Percentiles rank a stretch among this genome's conserved stretches.
phyloP scores from a whole-genome alignment of 1,140 invertebrate species.

The Latrodectus geometricus region DNA sequence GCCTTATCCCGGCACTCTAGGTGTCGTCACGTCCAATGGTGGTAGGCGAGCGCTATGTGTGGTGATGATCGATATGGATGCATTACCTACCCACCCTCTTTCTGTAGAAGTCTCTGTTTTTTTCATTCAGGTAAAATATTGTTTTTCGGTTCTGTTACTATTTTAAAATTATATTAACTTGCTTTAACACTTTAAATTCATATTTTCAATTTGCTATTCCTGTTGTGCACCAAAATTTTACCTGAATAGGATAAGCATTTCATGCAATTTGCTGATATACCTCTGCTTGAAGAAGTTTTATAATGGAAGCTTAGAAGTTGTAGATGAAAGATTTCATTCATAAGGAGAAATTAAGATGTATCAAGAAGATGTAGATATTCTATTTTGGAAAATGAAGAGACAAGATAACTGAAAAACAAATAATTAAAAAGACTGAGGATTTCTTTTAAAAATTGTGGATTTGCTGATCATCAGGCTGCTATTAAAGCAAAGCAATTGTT shows the following conservation, averaged over 20 bases:
- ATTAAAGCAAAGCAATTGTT: too few species aligned
- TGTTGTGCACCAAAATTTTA: not conserved
- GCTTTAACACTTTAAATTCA: not conserved
- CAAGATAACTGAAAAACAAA: too few species aligned
- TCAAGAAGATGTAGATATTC: too few species aligned
- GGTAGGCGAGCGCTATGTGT: slow-evolving; percentile 38
- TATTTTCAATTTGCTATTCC: slow-evolving; percentile 9
- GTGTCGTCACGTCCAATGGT: slow-evolving; percentile 15
- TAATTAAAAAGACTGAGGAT: too few species aligned
- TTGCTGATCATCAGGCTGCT: too few species aligned
- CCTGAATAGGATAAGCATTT: not conserved
- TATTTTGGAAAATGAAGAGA: too few species aligned
- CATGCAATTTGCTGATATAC: not conserved
- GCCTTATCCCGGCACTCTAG: slow-evolving; percentile 12
- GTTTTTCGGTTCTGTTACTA: slow-evolving; percentile 52
- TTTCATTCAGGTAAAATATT: slow-evolving; percentile 51
- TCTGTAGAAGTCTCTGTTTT: slow-evolving; percentile 37
- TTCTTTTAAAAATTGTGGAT: too few species aligned
- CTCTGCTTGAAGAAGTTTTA: not conserved
- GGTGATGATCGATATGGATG: slow-evolving; percentile 40
- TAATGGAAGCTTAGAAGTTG: not conserved
- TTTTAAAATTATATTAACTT: not conserved
- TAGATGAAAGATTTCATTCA: not conserved
- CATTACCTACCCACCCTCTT: slow-evolving; percentile 27
- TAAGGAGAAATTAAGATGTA: too few species aligned